A percentile compares a stretch with the other conserved stretches of the same genome.
These are phyloP conservation scores for Typhlichthys eigenmanni DNA, from an alignment of 2,797 vertebrate species.

Conservation along the genomic window DNA sequence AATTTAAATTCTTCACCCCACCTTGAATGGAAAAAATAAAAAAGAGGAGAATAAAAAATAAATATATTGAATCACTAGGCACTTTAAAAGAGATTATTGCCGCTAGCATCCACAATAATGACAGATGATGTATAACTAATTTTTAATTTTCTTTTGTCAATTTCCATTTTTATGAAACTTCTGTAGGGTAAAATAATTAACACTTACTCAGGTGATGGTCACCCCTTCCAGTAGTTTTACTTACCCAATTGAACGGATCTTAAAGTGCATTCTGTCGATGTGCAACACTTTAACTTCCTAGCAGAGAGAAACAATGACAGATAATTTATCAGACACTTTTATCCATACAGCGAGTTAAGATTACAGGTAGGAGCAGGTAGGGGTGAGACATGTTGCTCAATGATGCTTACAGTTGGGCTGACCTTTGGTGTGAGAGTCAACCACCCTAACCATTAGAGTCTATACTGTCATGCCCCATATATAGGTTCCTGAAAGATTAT, in stretches of 20 bases:
- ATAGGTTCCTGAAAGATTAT: not conserved
- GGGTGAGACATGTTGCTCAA: no score
- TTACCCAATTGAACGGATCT: conserved; percentile 93
- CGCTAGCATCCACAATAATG: not conserved
- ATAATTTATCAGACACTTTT: not conserved
- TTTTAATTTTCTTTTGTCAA: no score
- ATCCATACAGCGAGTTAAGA: not conserved
- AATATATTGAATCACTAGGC: not conserved
- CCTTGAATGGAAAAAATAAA: conserved; percentile 62
- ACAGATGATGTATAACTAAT: not conserved
- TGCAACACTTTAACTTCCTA: conserved; percentile 94
- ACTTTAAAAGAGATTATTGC: not conserved
- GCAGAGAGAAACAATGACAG: conserved; percentile 24
- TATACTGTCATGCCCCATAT: no score
- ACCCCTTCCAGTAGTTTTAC: conserved; percentile 39
- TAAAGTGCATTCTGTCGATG: conserved; percentile 86
- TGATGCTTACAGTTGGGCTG: no score
- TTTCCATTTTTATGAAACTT: not conserved
- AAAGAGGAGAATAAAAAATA: conserved; percentile 27
- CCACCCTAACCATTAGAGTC: not conserved
- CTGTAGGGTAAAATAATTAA: not conserved
- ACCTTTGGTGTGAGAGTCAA: not conserved
- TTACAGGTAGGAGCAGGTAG: not conserved
- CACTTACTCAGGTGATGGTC: not conserved
- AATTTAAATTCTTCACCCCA: conserved; percentile 96